Evolutionary conservation across 1,140 invertebrate species (phyloP), one percentile per base, ranked within the genome.

Genomic region (Papilio polytes): DNA sequence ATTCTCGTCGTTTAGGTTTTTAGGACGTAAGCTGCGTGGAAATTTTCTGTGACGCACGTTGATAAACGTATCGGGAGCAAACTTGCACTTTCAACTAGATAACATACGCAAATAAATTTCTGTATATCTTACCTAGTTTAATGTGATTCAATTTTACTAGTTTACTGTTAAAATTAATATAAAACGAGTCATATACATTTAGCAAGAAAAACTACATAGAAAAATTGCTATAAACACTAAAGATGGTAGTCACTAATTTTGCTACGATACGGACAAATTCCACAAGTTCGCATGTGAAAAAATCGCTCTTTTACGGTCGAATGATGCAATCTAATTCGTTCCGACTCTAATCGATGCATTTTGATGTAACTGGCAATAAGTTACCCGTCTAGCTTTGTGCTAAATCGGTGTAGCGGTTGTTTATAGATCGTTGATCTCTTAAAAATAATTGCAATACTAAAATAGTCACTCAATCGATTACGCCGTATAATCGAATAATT

Each of bases 1-100:
- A 91, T 92, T 90, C 91, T 83, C 53, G 44, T 81, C 53, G 59
- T 66, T 63, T 89, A 80, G 85, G 85, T 90, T 90, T 89, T 85
- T 85, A 90, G 88, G 87, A 74, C 89, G 85, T 85, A 82, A 82
- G 85, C 81, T 81, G 77, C 36, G 82, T 83, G 59, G 77, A 82
- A 51, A 82, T 72, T 74, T 73, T 78, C 77, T 81, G 78, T 88
- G 83, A 88, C 82, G 85, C 74, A 77, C 80, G 73, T 80, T 84
- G 86, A 79, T 83, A 83, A 86, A 84, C 53, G 80, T 63, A 85
- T 86, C 74, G 72, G 76, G 82, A 83, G 76, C 82, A 85, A 72
- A 81, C 83, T 86, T 85, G 81, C 85, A 83, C 85, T 85, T 84
- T 85, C 83, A 81, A 83, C 85, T 84, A 83, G 82, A 83, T 78